Base-by-base conservation (phyloP, 2,113 vertebrate genomes). In the Peromyscus californicus region DNA sequence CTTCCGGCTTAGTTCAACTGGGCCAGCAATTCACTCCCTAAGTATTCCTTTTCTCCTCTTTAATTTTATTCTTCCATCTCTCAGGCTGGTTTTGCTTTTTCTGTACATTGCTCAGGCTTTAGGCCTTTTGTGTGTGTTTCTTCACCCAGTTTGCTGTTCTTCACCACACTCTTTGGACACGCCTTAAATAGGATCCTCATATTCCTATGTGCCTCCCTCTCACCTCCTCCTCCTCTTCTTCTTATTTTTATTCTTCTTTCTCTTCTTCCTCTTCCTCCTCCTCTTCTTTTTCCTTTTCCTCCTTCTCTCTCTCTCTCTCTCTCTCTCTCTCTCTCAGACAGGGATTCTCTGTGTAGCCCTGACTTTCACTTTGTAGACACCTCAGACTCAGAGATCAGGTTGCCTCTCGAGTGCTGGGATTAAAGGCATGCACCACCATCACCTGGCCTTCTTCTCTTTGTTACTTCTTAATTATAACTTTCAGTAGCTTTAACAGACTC, bases 151-250 rank as follows among this genome's bases (percentile, higher is more conserved):
- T 48, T 67, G 15, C 61, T 67, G 11, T 21, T 15, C 24, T 17
- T 8, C 21, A 54, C 24, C 42, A 2, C 4, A 84, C 29, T 33
- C 61, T 85, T 31, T 42, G 59, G 26, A 10, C 8, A 17, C 9
- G 9, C 3, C 39, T 67, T 29, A 65, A 5, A 45, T 7, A 45
- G 16, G 0, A 2, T 39, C 61, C 39, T 26, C 61, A 9, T 45
- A 48, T 19, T 33, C 63, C 63, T 33, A 12, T 26, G 15, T 9
- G 3, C n/a, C 31, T 42, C 39, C 10, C 11, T 10, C 24, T 36
- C 24, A 0, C 4, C 2, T 26, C 11, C 2, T 45, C 8, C 9
- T 13, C 10, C 21, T 42, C n/a, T 21, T 24, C 29, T 4, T 67
- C 26, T 12, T 69, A 31, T 0, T 33, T 12, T 13, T 13, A 1